Evolutionary conservation across 1,140 invertebrate species (phyloP), one percentile per base, ranked within the genome.

Genomic region (Helicoverpa zea): DNA sequence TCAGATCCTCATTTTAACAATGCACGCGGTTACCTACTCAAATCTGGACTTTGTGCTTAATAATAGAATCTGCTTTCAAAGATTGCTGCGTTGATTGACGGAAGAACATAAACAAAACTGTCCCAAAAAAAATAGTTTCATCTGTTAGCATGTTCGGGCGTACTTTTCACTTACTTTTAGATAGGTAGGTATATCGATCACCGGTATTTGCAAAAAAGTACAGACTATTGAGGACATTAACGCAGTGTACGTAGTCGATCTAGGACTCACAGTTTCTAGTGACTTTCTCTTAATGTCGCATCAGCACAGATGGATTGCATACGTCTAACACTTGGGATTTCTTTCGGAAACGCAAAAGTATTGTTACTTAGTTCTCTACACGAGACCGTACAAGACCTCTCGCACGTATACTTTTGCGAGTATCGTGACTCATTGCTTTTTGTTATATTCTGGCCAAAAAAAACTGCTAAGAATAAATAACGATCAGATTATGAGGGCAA

Each of bases 181-280:
- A n/a, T n/a, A 23, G 23, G 23, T 23, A 52, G 18, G n/a, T 10
- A 30, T 43, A 14, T 43, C 14, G 61, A 43, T 16, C 14, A 64
- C 30, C 35, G 35, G 35, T 18, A 66, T 12, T 18, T 43, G 47
- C 61, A 13, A 16, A 68, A 23, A 52, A 18, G 52, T 14, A 23
- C 16, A 23, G 30, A 58, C 29, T 3, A 35, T 35, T 73, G 30
- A 70, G 49, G 49, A 58, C 70, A 35, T 73, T 16, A 56, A 30
- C 52, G 52, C 51, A 35, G 47, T 54, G 68, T 58, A 49, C 5
- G 70, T 43, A 51, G 70, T 58, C 70, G 47, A 83, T 63, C 77
- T 80, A 80, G 81, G 61, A 80, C 73, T 83, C 72, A 47, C 63
- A 70, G 63, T 80, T 76, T 83, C 78, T 79, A 82, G 63, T 80